Conservation (phyloP, 2,888 invertebrate genomes). For the Lycia hirtaria region DNA sequence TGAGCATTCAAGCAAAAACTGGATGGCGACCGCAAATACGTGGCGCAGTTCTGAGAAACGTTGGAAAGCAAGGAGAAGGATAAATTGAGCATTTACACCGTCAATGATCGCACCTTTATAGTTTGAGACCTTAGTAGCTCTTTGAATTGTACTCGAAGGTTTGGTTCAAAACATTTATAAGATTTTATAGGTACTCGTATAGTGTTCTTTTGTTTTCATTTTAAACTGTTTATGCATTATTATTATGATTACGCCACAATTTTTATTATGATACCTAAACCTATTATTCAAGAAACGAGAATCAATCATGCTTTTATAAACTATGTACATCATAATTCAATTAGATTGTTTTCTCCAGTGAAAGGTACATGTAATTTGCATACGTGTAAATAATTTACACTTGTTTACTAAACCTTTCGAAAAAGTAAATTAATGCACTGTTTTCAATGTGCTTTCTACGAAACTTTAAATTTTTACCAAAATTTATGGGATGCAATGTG, state of each 20-base stretch:
- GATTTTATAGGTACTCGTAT: no score
- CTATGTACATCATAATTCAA: no score
- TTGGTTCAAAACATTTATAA: no score
- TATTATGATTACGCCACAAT: no score
- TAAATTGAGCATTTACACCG: constrained; percentile 8
- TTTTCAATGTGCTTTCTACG: constrained; percentile 2
- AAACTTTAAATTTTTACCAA: constrained; percentile 5
- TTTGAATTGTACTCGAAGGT: no score
- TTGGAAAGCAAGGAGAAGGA: neutral
- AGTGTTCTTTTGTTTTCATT: neutral
- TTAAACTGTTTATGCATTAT: no score
- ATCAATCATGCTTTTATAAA: no score
- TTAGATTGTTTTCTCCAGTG: neutral
- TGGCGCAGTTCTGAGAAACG: neutral
- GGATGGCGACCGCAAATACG: constrained; percentile 1
- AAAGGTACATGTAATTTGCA: neutral
- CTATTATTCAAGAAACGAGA: no score
- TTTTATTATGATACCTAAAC: no score
- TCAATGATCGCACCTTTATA: neutral
- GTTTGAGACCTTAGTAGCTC: no score
- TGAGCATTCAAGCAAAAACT: constrained; percentile 28
- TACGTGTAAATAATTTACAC: neutral
- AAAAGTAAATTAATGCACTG: neutral
- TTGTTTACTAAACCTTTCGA: constrained; percentile 7
- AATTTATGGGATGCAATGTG: constrained; percentile 5